phyloP scores from a whole-genome alignment of 2,888 invertebrate genomes.

The Meloe dianella region DNA sequence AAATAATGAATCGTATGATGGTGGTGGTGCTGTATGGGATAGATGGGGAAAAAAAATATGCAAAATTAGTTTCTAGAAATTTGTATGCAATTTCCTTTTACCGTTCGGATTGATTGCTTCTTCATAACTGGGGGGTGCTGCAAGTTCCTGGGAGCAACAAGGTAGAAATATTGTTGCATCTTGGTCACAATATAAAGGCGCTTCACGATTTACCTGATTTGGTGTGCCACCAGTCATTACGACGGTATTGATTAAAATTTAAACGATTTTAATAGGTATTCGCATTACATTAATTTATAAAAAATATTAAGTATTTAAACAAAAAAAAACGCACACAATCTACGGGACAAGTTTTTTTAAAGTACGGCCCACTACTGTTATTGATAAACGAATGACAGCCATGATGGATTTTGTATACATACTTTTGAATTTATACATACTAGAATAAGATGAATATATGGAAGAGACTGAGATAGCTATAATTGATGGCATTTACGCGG shows the following conservation, averaged over 20 bases:
- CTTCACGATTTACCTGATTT: conserved; percentile 35
- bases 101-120: conserved; percentile 69
- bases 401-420: too few relatives aligned
- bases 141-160: conserved; percentile 35
- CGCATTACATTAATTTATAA: too few relatives aligned
- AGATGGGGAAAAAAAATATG: neutral
- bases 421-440: too few relatives aligned
- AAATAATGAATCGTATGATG: conserved; percentile 71
- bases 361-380: neutral
- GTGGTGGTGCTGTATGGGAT: conserved; percentile 65
- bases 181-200: conserved; percentile 43
- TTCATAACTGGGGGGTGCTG: conserved; percentile 67
- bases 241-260: too few relatives aligned
- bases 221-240: conserved; percentile 43
- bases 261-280: too few relatives aligned
- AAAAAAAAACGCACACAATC: too few relatives aligned
- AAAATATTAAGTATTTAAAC: too few relatives aligned
- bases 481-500: too few relatives aligned
- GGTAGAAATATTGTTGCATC: conserved; percentile 39
- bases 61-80: conserved; percentile 1
- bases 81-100: conserved; percentile 45
- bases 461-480: too few relatives aligned
- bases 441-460: too few relatives aligned
- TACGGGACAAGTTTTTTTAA: neutral
- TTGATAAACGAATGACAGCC: too few relatives aligned